phyloP scores from a whole-genome alignment of 2,797 vertebrate species.

The Phalanger gymnotis region DNA sequence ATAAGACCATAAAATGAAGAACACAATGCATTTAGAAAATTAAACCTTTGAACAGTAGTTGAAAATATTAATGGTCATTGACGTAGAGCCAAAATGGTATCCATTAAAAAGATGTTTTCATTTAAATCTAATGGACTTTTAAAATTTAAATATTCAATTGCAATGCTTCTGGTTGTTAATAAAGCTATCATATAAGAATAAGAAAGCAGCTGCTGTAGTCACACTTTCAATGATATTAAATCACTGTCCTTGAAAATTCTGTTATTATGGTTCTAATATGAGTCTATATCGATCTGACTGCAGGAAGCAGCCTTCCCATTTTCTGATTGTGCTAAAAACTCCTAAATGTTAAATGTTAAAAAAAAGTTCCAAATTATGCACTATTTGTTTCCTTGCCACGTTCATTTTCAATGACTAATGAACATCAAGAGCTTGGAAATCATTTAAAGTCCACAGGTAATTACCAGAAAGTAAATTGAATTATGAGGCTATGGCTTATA shows the following conservation, averaged over 20 bases:
- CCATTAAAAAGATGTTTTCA: not conserved
- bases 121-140: not conserved
- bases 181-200: not conserved
- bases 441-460: constrained; percentile 72
- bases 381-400: constrained; percentile 70
- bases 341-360: constrained; percentile 71
- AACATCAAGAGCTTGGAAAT: constrained; percentile 62
- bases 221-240: constrained; percentile 43
- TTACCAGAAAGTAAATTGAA: constrained; percentile 75
- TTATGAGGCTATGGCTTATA: constrained; percentile 69
- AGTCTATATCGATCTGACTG: constrained; percentile 55
- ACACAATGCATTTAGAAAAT: not conserved
- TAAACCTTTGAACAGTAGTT: not conserved
- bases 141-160: constrained; percentile 5
- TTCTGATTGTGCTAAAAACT: constrained; percentile 79
- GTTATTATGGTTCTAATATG: constrained; percentile 55
- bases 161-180: not conserved
- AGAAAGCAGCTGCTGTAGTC: constrained; percentile 44
- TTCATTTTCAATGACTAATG: constrained; percentile 76
- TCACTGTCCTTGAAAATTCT: constrained; percentile 44
- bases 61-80: constrained; percentile 40
- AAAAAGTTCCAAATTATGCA: constrained; percentile 69
- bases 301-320: constrained; percentile 50
- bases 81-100: constrained; percentile 44
- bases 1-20: not conserved